Percentiles rank a stretch among this genome's conserved stretches.
These are phyloP conservation scores for Blastomussa wellsi DNA, from an alignment of 92 coral and sea anemone species.

Conservation along the genomic window DNA sequence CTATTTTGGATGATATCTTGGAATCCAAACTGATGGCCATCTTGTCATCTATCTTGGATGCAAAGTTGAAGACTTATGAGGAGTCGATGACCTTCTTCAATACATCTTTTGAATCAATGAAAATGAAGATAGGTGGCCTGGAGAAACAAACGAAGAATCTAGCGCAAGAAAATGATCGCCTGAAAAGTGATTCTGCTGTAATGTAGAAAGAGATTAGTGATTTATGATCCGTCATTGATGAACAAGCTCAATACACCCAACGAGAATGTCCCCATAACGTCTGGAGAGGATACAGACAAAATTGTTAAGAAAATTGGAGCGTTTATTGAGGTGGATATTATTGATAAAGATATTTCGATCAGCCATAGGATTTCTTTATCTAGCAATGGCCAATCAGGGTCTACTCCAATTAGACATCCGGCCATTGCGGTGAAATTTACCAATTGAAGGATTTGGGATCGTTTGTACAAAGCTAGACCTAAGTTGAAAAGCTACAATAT, in stretches of 20 bases:
- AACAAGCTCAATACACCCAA: slow-evolving; percentile 21
- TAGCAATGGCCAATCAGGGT: slow-evolving; percentile 1
- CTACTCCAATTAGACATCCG: slow-evolving; percentile 7
- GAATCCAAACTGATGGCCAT: slow-evolving; percentile 39
- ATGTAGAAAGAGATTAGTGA: slow-evolving; percentile 5
- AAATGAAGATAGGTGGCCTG: slow-evolving; percentile 4
- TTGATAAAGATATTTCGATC: slow-evolving; percentile 27
- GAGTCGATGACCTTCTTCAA: slow-evolving; percentile 30
- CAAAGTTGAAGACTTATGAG: slow-evolving; percentile 16
- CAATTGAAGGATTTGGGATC: slow-evolving; percentile 14
- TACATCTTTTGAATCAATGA: slow-evolving; percentile 8
- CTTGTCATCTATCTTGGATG: slow-evolving; percentile 34
- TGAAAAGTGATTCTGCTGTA: slow-evolving; percentile 17
- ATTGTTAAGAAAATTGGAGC: slow-evolving; percentile 16
- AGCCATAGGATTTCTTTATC: slow-evolving; percentile 24
- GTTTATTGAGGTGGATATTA: slow-evolving; percentile 10
- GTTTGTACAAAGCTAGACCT: slow-evolving; percentile 21
- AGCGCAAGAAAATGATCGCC: slow-evolving; percentile 11
- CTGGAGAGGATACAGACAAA: slow-evolving; percentile 18
- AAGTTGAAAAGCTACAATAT: slow-evolving; percentile 17
- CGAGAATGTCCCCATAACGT: slow-evolving; percentile 19
- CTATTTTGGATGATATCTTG: slow-evolving; percentile 39
- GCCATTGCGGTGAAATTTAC: slow-evolving; percentile 39
- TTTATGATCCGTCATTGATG: slow-evolving; percentile 2
- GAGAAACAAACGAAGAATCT: slow-evolving; percentile 11